Base-by-base conservation (phyloP, 2,888 invertebrate species). In the Nycteola revayana region DNA sequence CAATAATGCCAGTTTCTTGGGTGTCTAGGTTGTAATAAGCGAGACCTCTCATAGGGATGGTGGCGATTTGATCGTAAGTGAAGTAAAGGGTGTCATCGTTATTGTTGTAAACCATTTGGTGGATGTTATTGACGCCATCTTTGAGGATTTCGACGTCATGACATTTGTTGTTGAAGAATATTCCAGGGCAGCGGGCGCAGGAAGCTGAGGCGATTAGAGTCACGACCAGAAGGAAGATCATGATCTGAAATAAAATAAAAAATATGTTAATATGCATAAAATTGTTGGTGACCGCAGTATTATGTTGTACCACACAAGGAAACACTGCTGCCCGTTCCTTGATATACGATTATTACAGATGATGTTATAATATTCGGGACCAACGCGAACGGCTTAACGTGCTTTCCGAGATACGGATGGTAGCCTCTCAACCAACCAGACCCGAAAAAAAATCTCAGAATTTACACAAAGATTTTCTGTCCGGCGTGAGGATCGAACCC, bases 1-100 rank as follows among this genome's bases (percentile, higher is more conserved):
- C 66, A 0, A 86, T 68, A 0, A 77, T 33, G 0, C 75, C 77
- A 0, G 67, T 54, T 10, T 58, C 52, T 29, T 60, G 42, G 0
- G 69, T 75, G 5, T 67, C 53, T 7, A 81, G 25, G 25, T 83
- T 73, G 0, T 80, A 35, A 27, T 72, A 83, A 0, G 70, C 87
- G 0, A 84, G 35, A 0, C 42, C 59, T 32, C 70, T 66, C 0
- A 65, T 67, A 0, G 75, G 68, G 0, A 46, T 33, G 11, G 32
- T 46, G 0, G 68, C 56, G n/a, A 78, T 44, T 34, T 78, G 75
- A 20, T 82, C 80, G 27, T 73, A 85, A 0, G 78, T 81, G 33
- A 87, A 87, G 27, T 84, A 87, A 0, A 81, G 14, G 0, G 67
- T 75, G 21, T 85, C 76, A 5, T 86, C 83, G 17, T 78, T 74